Base-by-base conservation (phyloP, 2,113 vertebrate genomes). In the Pao palembangensis region DNA sequence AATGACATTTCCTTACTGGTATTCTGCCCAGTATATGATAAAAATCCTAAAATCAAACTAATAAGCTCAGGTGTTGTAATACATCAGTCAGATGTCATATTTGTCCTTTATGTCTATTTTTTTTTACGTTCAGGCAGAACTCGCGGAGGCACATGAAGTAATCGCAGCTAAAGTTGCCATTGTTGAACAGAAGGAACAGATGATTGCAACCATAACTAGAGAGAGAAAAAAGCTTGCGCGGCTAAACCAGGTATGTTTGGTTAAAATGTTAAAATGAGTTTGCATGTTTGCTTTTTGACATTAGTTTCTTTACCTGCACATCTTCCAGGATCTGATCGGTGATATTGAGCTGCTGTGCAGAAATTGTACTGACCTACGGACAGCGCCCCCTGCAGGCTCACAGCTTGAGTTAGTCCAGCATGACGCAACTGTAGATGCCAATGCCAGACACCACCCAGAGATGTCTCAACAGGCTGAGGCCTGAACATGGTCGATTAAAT, bases 221-320 rank as follows among this genome's bases (percentile, higher is more conserved):
- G 85, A 91, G 69, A 82, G 84, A 1, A 75, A 86, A 18, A 78
- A 73, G 18, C 76, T 90, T 2, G 8, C 5, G 12, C 56, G 50
- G 46, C 79, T 82, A 43, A 88, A 88, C 63, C n/a, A 83, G 82
- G 90, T 90, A 41, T 38, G 1, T 28, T 61, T 0, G 19, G 41
- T 55, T 12, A 25, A 7, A 38, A 1, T 10, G 1, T 8, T n/a
- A n/a, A n/a, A n/a, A 0, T 2, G 1, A 3, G 41, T 56, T 12
- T 14, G 3, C 14, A 19, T 5, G 28, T 7, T 0, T 52, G 2
- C 8, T 1, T 61, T 57, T 34, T 58, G 42, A 3, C 4, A 5
- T 10, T 44, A 10, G 3, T 10, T 16, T 44, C 6, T 5, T 64
- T 25, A 34, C 10, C 17, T 50, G 48, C n/a, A 0, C 61, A 67